Evolutionary conservation across 2,113 vertebrate species (phyloP).

Genomic region (Austrofundulus limnaeus): DNA sequence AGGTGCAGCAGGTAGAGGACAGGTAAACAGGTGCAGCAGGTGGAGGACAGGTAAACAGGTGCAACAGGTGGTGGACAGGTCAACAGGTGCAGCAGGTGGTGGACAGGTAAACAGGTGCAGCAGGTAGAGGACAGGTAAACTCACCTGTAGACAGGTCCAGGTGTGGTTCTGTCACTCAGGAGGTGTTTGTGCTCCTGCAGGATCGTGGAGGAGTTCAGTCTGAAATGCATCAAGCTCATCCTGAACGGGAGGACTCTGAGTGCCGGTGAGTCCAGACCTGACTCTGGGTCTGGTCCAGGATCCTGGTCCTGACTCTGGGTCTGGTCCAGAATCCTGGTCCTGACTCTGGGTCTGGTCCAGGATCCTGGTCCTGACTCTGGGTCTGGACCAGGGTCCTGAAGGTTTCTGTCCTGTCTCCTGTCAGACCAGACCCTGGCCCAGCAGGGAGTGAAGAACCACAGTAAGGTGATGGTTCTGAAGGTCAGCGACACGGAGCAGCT

Average conservation of each 20-base stretch:
- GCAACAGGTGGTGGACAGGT: too few species aligned
- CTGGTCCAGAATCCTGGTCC: too few species aligned
- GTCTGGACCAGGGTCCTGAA: too few species aligned
- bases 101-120: constrained; percentile 83
- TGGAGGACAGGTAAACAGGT: background rate
- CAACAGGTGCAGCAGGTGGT: constrained; percentile 85
- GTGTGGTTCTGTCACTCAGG: too few species aligned
- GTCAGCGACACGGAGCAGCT: constrained; percentile 81
- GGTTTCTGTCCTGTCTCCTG: background rate
- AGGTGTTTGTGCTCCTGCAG: constrained; percentile 42
- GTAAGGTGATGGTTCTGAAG: constrained; percentile 91
- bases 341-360: constrained; percentile 69
- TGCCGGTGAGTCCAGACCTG: constrained; percentile 53
- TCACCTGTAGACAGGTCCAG: background rate
- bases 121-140: background rate
- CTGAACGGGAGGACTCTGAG: constrained; percentile 70
- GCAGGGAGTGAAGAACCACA: constrained; percentile 89
- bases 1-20: constrained; percentile 84
- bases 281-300: background rate
- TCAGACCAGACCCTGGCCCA: constrained; percentile 84
- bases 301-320: background rate
- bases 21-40: constrained; percentile 68
- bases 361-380: background rate
- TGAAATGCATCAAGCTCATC: constrained; percentile 75
- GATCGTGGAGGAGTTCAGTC: constrained; percentile 60